phyloP scores from a whole-genome alignment of 2,113 vertebrate genomes.

The Callocephalon fimbriatum region DNA sequence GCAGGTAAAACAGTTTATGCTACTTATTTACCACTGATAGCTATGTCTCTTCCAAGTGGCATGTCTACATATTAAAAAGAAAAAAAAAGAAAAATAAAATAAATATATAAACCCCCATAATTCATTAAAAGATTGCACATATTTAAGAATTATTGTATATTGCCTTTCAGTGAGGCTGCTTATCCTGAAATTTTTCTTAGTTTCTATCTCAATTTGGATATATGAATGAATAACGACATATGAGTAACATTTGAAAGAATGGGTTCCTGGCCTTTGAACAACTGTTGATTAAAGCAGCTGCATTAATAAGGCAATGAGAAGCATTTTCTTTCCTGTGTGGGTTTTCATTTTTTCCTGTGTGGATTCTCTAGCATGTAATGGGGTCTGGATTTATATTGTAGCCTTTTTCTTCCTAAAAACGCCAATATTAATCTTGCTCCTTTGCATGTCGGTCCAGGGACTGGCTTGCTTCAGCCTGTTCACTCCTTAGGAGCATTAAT shows the following conservation, averaged over 20 bases:
- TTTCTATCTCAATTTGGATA: not conserved
- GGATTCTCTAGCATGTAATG: rapidly evolving
- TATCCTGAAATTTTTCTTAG: not conserved
- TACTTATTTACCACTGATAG: not conserved
- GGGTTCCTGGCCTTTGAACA: not conserved
- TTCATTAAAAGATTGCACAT: not conserved
- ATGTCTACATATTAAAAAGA: rapidly evolving
- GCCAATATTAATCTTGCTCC: not conserved
- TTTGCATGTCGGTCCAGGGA: not conserved
- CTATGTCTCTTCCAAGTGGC: rapidly evolving
- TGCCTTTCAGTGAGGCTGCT: not conserved
- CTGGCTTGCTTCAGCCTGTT: not conserved
- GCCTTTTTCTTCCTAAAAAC: not conserved
- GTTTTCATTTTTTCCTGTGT: not conserved
- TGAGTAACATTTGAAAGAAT: not conserved
- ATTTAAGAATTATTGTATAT: not conserved
- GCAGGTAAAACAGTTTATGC: not conserved
- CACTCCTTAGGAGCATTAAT: rapidly evolving
- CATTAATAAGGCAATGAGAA: not conserved
- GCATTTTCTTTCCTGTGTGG: not conserved
- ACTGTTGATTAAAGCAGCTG: not conserved
- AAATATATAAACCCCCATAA: rapidly evolving
- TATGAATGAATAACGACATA: not conserved
- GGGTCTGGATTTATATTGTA: not conserved
- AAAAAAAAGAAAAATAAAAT: not conserved